Conservation (phyloP, 2,113 vertebrate genomes). For the Etheostoma cragini region DNA sequence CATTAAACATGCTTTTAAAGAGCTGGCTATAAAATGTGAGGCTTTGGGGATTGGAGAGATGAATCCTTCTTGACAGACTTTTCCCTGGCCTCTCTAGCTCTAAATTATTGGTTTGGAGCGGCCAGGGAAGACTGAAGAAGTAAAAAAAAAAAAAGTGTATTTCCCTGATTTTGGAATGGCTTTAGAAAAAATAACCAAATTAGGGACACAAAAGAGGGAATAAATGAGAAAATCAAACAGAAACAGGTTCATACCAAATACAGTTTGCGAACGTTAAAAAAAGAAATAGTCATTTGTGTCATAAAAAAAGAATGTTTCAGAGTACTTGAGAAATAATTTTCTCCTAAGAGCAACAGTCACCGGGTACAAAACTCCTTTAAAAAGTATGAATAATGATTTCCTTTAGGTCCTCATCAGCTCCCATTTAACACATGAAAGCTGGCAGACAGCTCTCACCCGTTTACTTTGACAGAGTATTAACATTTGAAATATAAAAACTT, state of each 20-base stretch:
- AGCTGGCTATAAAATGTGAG: conserved; percentile 64
- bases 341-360: background rate
- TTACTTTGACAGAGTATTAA: background rate
- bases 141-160: conserved; percentile 32
- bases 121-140: conserved; percentile 17
- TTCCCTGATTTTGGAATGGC: conserved; percentile 20
- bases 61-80: conserved; percentile 67
- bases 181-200: conserved; percentile 1
- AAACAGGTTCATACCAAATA: background rate
- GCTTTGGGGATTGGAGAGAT: conserved; percentile 59
- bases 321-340: conserved; percentile 6
- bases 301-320: background rate
- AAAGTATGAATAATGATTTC: background rate
- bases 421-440: background rate
- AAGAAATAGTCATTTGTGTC: conserved; percentile 5
- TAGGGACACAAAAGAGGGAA: background rate
- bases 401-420: background rate
- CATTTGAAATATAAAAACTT: background rate
- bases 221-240: background rate
- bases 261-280: background rate
- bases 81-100: conserved; percentile 42
- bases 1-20: conserved; percentile 75
- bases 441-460: background rate
- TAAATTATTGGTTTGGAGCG: conserved; percentile 58
- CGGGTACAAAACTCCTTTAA: conserved; percentile 5